Base-by-base conservation (phyloP, 2,113 vertebrate genomes). In the Pipa parva region DNA sequence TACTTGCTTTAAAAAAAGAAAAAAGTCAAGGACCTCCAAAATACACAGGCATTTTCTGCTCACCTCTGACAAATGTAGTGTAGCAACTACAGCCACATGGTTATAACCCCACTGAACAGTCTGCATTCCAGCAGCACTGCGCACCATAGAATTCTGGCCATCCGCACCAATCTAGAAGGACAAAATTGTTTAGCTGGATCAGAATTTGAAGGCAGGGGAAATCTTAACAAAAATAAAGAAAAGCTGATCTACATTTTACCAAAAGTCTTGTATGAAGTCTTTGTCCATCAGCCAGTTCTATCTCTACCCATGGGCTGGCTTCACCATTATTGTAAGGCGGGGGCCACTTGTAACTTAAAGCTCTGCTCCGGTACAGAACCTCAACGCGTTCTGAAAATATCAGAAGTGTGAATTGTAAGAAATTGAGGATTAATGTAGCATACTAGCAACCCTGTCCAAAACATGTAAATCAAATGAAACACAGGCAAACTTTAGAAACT, bases 41-140 rank as follows among this genome's bases (percentile, higher is more conserved):
- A n/a, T n/a, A n/a, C n/a, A 12, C 7, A 39, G 36, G 7, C 9
- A 18, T 42, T n/a, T 15, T 42, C 3, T 2, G 2, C 64, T 80
- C 37, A 94, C 97, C 85, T 99, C 97, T 12, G 93, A 91, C 69
- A 99, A 85, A 73, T 92, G 88, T 66, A 99, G 86, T 74, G 96
- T 96, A 63, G 96, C 97, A 51, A 98, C 96, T 17, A 99, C 91
- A 61, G 96, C 95, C 6, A 93, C 94, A 72, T 99, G 97, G 74
- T 98, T 91, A 5, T 99, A 98, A 55, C 77, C 87, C 90, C 94
- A 94, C 77, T 92, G 90, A 17, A 99, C 77, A 6, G 83, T 92
- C 18, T 81, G 89, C 73, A 99, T 97, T 50, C 92, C 89, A 1
- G 92, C 82, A 68, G 88, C 78, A 42, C 67, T 85, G 28, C 96